Evolutionary conservation across 64 coral and sea anemone species (phyloP).

Genomic region (Stichodactyla mertensii): DNA sequence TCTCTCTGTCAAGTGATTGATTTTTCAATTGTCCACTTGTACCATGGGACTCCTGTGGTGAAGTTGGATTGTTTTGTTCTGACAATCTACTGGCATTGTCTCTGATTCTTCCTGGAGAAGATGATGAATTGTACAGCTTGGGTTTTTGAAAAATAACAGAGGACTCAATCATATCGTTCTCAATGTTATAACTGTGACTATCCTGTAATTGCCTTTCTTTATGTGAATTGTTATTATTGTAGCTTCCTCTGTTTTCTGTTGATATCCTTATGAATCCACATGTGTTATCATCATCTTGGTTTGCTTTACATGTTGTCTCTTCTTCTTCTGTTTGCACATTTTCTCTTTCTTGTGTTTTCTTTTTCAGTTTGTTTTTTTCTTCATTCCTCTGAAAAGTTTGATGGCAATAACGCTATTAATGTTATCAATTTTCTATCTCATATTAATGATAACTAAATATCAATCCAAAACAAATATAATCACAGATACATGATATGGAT

Average conservation of each 20-base stretch:
- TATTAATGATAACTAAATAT: too few relatives aligned
- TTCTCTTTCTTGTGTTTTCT: not conserved
- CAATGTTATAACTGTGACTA: not conserved
- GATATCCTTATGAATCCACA: not conserved
- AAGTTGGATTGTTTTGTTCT: not conserved
- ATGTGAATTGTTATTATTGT: not conserved
- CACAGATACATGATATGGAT: too few relatives aligned
- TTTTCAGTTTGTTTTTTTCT: not conserved
- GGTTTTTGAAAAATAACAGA: not conserved
- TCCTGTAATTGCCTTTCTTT: not conserved
- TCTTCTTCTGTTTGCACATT: not conserved
- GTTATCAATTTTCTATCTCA: not conserved
- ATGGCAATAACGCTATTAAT: not conserved
- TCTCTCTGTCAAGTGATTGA: not conserved
- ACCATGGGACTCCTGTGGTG: not conserved
- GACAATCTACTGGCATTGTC: not conserved
- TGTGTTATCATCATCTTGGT: not conserved
- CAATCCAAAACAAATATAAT: too few relatives aligned
- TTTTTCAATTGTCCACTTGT: not conserved
- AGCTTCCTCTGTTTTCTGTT: not conserved
- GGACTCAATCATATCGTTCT: not conserved
- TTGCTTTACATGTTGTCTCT: not conserved
- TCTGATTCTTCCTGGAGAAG: not conserved
- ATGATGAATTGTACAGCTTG: not conserved
- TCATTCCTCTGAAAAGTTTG: not conserved